These are phyloP conservation scores for Trachelipus rathkii DNA, from an alignment of 1,140 invertebrate genomes.

Conservation along the genomic window DNA sequence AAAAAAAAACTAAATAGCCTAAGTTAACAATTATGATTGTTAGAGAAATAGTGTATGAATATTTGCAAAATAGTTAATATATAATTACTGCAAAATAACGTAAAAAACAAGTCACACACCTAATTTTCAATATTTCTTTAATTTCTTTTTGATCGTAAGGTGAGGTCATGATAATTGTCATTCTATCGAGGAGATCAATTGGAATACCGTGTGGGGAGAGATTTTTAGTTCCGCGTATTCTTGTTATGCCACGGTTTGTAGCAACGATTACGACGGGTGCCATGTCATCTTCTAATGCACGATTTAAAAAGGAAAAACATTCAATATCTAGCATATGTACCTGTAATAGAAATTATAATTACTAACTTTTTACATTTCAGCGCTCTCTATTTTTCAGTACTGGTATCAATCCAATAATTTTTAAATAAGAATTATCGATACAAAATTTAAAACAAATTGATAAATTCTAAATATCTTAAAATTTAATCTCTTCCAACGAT, in stretches of 20 bases:
- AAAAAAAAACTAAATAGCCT: background rate
- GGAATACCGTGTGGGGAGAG: slow-evolving; percentile 93
- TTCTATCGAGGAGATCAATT: slow-evolving; percentile 89
- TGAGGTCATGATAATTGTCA: slow-evolving; percentile 88
- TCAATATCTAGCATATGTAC: slow-evolving; percentile 99
- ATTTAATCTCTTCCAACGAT: too few relatives aligned
- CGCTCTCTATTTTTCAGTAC: too few relatives aligned
- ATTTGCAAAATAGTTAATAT: too few relatives aligned
- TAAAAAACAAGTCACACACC: slow-evolving; percentile 52
- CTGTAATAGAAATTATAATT: slow-evolving; percentile 56
- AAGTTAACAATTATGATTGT: background rate
- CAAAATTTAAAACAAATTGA: too few relatives aligned
- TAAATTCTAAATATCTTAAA: too few relatives aligned
- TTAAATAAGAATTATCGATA: too few relatives aligned
- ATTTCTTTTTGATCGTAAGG: slow-evolving; percentile 87
- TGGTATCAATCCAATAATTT: too few relatives aligned
- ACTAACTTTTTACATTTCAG: too few relatives aligned
- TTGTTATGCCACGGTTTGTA: slow-evolving; percentile 92
- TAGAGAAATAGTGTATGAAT: too few relatives aligned
- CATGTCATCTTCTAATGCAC: slow-evolving; percentile 94
- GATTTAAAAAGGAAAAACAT: slow-evolving; percentile 96
- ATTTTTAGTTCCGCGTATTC: slow-evolving; percentile 91
- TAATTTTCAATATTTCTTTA: slow-evolving; percentile 86
- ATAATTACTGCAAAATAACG: too few relatives aligned
- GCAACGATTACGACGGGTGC: slow-evolving; percentile 97